Percentiles rank a stretch among this genome's conserved stretches.
These are phyloP conservation scores for Sus scrofa DNA, from an alignment of 2,113 vertebrate species.

Conservation along the genomic window DNA sequence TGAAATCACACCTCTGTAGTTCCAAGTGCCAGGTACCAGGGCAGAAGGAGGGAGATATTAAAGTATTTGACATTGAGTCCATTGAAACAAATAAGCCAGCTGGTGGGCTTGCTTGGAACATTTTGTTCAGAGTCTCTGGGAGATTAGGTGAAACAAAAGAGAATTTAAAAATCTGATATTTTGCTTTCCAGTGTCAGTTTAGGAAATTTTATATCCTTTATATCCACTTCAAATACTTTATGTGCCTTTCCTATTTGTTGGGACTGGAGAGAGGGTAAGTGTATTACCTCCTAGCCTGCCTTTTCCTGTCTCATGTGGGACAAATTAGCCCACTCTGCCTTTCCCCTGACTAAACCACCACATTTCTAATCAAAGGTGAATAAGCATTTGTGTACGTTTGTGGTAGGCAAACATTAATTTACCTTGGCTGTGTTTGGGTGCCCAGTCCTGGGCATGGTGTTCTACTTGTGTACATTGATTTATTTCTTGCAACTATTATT, in stretches of 20 bases:
- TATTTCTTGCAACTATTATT: background rate
- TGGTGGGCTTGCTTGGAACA: background rate
- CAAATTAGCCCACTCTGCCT: background rate
- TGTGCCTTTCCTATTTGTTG: background rate
- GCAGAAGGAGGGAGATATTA: background rate
- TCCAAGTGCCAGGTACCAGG: background rate
- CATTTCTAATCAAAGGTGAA: constrained; percentile 29
- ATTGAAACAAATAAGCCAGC: background rate
- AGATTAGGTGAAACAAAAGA: constrained; percentile 40
- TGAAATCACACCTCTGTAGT: background rate
- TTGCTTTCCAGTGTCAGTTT: constrained; percentile 3
- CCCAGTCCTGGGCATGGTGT: background rate
- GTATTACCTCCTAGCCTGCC: background rate
- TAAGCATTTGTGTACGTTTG: background rate
- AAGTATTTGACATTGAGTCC: background rate
- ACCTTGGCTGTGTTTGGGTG: background rate
- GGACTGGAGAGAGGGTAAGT: background rate
- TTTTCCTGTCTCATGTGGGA: constrained; percentile 1
- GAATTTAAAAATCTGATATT: background rate
- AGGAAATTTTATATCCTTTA: background rate
- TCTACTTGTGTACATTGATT: background rate
- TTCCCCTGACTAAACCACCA: background rate
- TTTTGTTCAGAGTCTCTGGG: constrained; percentile 8
- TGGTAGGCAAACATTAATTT: background rate
- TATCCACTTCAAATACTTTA: background rate